Percentiles rank a stretch among this genome's conserved stretches.
Conservation (phyloP, 2,888 invertebrate species). For the Rhopalosiphum nymphaeae region DNA sequence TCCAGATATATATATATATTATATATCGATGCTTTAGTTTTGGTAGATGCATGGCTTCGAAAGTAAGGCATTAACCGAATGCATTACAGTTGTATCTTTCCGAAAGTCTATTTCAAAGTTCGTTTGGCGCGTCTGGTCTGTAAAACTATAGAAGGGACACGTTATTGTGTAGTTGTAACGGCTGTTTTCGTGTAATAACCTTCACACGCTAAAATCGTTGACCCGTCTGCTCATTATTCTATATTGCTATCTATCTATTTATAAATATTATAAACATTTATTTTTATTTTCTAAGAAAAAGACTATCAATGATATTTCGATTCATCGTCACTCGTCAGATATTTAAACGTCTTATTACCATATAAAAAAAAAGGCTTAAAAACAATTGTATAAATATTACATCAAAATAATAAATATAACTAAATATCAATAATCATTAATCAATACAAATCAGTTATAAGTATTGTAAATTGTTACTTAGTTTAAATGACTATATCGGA, state of each 20-base stretch:
- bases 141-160: background rate
- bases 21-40: background rate
- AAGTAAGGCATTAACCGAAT: background rate
- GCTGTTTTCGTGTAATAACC: background rate
- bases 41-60: background rate
- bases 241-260: background rate
- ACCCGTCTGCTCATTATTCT: background rate
- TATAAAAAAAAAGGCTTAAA: background rate
- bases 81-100: background rate
- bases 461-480: background rate
- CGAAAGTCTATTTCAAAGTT: background rate
- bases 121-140: background rate
- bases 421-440: background rate
- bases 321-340: background rate
- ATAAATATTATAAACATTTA: background rate
- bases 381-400: background rate
- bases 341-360: background rate
- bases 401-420: background rate
- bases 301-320: background rate
- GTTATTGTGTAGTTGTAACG: background rate
- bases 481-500: background rate
- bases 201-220: background rate
- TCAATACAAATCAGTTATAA: background rate
- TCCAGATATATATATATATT: background rate
- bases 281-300: background rate